These are phyloP conservation scores for Hololepta plana DNA, from an alignment of 2,888 invertebrate species.

Conservation along the genomic window DNA sequence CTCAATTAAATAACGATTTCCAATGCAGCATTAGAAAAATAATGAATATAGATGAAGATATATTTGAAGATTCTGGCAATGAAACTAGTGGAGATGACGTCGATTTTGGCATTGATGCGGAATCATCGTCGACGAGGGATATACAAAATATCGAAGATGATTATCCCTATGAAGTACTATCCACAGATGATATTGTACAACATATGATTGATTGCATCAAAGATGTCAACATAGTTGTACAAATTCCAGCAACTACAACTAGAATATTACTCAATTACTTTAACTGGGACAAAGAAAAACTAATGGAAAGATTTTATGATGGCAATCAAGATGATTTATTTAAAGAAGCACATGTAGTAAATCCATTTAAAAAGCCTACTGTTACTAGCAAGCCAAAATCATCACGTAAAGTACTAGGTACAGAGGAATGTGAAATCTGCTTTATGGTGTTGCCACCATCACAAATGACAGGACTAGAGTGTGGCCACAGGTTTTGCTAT, in stretches of 20 bases:
- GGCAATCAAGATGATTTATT: constrained; percentile 90
- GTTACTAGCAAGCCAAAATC: constrained; percentile 46
- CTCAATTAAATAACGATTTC: constrained; percentile 8
- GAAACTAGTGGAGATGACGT: constrained; percentile 91
- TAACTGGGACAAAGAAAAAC: constrained; percentile 98
- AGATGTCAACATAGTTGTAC: constrained; percentile 90
- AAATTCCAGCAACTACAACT: constrained; percentile 78
- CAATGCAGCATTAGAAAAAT: too few relatives aligned
- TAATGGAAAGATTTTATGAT: constrained; percentile 95
- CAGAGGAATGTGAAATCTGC: constrained; percentile 89
- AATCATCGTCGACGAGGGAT: constrained; percentile 57
- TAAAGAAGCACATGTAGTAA: constrained; percentile 84
- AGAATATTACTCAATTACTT: constrained; percentile 94
- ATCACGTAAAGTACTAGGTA: constrained; percentile 50
- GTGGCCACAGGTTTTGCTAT: constrained; percentile 92
- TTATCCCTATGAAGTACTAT: constrained; percentile 85
- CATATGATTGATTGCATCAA: constrained; percentile 95
- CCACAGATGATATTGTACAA: constrained; percentile 91
- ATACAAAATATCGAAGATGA: constrained; percentile 73
- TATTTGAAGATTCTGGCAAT: constrained; percentile 81
- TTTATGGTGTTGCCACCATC: constrained; percentile 60
- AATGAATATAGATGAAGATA: constrained; percentile 87
- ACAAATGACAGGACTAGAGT: constrained; percentile 89
- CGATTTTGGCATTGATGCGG: constrained; percentile 80
- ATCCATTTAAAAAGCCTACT: constrained; percentile 67